Base-by-base conservation (phyloP, 1,140 invertebrate species). In the Samia ricini region DNA sequence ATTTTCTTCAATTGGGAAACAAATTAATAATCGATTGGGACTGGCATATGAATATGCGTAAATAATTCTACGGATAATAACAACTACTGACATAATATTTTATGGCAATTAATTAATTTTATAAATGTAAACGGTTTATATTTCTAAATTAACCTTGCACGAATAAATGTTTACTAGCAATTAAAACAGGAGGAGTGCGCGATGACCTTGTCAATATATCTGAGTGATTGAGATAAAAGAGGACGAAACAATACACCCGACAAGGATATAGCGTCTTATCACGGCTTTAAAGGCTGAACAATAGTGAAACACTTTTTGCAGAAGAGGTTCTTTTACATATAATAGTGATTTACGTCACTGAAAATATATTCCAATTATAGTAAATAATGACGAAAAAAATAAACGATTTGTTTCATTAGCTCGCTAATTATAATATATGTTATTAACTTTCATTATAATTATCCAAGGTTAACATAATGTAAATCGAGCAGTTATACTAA, bases 161-260 rank as follows among this genome's bases (percentile, higher is more conserved):
- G 49, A 66, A 48, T 51, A 42, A 42, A 23, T 26, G 36, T 56
- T 56, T 8, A 60, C 55, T 61, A 36, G 50, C 49, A 55, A 55
- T 62, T 51, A 61, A 60, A 26, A 59, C 64, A 50, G 56, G 33
- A 42, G 33, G 33, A 42, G 33, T 42, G 33, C 50, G 50, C 33
- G 19, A 57, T 57, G 57, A 68, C 66, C 66, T 68, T 68, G 61
- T 68, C 58, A 63, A 29, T 52, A 56, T 54, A 54, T 57, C 48
- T 65, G 66, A 68, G 49, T 62, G 65, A 67, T 63, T 56, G 56
- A 48, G 71, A 79, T 72, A 67, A 71, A 66, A 52, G 60, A 68
- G 61, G 63, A 65, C 56, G 49, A 69, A 69, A 64, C 65, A 64
- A 68, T 62, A 61, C 58, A 60, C 24, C 20, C 36, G 49, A 19